Evolutionary conservation across 2,113 vertebrate genomes (phyloP).

Genomic region (Myxocyprinus asiaticus): DNA sequence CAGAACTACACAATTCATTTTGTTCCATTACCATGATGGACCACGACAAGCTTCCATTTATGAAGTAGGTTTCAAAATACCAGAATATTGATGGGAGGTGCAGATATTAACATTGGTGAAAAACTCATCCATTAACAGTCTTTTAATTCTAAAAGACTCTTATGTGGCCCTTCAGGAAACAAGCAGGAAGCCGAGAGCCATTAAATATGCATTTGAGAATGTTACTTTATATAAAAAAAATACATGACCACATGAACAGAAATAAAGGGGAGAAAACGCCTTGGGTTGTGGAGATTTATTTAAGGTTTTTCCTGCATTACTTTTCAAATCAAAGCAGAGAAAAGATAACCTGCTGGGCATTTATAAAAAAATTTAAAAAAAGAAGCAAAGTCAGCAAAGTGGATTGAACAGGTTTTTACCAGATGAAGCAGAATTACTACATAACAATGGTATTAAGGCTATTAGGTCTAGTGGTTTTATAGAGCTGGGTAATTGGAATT

Average conservation of each 20-base stretch:
- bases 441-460: not conserved
- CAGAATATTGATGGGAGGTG: not conserved
- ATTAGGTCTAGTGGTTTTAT: not conserved
- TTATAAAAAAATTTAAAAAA: not conserved
- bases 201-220: slow-evolving; percentile 63
- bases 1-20: slow-evolving; percentile 1
- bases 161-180: slow-evolving; percentile 13
- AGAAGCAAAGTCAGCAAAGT: not conserved
- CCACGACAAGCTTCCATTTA: not conserved
- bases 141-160: slow-evolving; percentile 33
- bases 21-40: slow-evolving; percentile 1
- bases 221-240: slow-evolving; percentile 62
- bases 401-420: not conserved
- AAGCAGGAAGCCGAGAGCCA: slow-evolving; percentile 27
- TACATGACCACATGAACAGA: slow-evolving; percentile 34
- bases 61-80: not conserved
- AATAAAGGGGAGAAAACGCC: not conserved
- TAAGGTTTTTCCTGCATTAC: not conserved
- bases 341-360: not conserved
- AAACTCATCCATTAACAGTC: slow-evolving; percentile 9
- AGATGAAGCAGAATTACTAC: not conserved
- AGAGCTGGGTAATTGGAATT: not conserved
- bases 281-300: not conserved
- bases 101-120: not conserved
- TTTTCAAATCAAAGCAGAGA: not conserved